Evolutionary conservation across 2,797 vertebrate genomes (phyloP).

Genomic region (Prunella strophiata): DNA sequence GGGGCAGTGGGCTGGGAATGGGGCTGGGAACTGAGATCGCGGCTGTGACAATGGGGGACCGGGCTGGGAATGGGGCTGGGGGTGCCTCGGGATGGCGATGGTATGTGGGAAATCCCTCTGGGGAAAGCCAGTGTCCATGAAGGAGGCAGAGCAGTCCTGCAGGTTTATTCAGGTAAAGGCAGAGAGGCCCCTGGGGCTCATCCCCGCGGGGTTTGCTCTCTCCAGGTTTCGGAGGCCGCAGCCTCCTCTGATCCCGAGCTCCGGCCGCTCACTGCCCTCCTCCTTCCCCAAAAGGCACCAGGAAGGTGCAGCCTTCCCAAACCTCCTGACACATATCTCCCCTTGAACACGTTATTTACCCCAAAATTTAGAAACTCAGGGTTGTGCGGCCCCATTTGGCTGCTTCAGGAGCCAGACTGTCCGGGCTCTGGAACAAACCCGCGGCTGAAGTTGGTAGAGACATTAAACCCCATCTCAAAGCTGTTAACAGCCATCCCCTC

Average conservation of each 20-base stretch:
- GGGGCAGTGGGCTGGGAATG: background rate
- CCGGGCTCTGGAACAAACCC: background rate
- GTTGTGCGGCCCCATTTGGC: background rate
- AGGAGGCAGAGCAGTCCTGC: background rate
- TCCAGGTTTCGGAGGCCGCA: accelerated
- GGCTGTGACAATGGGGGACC: too few relatives aligned
- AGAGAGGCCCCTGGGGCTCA: background rate
- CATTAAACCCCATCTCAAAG: background rate
- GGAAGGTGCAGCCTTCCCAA: background rate
- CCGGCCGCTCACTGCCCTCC: too few relatives aligned
- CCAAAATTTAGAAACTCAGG: background rate
- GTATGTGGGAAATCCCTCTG: background rate
- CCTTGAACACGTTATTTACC: accelerated
- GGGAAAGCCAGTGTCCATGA: background rate
- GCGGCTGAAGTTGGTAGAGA: too few relatives aligned
- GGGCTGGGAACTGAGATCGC: background rate
- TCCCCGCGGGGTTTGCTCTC: background rate
- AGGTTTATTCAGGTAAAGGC: accelerated
- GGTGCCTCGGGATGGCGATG: background rate
- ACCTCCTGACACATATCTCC: accelerated
- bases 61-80: accelerated
- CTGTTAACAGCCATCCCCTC: accelerated
- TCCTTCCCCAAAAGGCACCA: background rate
- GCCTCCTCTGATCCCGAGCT: background rate
- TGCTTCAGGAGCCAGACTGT: background rate